Conservation (phyloP, 2,797 vertebrate species). For the Scolopax rusticola region DNA sequence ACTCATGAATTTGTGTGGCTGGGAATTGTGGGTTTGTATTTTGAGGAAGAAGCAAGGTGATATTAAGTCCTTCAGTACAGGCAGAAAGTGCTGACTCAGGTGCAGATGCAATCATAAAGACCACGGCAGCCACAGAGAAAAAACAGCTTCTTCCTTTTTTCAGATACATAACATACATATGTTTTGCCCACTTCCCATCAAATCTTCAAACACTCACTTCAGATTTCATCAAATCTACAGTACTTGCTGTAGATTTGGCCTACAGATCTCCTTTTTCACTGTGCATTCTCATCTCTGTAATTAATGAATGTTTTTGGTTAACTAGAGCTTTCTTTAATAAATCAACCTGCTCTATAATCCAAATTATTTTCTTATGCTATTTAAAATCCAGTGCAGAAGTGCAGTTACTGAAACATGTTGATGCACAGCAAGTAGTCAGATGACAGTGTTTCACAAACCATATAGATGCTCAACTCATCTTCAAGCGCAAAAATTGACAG, state of each 20-base stretch:
- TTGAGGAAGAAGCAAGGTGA: not conserved
- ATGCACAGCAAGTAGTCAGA: not conserved
- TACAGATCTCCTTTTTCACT: not conserved
- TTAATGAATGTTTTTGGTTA: not conserved
- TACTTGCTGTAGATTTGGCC: not conserved
- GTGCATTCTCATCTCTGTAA: not conserved
- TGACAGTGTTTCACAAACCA: not conserved
- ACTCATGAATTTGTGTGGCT: not conserved
- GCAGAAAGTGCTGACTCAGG: not conserved
- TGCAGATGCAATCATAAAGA: not conserved
- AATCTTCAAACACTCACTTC: not conserved
- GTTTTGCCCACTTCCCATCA: not conserved
- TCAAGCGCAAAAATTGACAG: not conserved
- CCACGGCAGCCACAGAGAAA: not conserved
- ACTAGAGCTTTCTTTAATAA: not conserved
- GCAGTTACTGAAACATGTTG: not conserved
- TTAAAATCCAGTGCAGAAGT: not conserved
- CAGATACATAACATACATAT: not conserved
- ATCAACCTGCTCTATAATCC: not conserved
- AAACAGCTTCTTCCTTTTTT: not conserved
- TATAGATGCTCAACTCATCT: rapidly evolving
- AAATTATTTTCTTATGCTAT: not conserved
- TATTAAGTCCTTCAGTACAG: not conserved
- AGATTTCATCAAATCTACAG: not conserved
- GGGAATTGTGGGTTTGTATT: not conserved